Evolutionary conservation across 2,797 vertebrate genomes (phyloP).

Genomic region (Glossophaga mutica): DNA sequence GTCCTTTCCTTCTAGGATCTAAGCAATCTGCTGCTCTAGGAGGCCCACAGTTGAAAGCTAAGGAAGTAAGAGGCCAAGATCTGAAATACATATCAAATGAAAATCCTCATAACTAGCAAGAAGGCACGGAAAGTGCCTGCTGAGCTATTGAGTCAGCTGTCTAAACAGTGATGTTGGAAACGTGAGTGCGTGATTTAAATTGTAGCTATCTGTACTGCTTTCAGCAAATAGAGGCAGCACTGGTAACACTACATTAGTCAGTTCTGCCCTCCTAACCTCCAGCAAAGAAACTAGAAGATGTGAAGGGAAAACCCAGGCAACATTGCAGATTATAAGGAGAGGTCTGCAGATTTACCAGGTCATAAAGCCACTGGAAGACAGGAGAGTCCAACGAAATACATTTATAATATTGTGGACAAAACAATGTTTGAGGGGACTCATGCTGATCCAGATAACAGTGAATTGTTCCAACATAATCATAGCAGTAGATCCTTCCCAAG

Average conservation of each 20-base stretch:
- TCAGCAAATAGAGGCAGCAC: neutral
- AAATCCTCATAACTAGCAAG: slow-evolving; percentile 42
- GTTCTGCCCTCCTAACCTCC: too few species aligned
- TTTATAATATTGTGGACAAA: neutral
- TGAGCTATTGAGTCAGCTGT: slow-evolving; percentile 43
- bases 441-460: neutral
- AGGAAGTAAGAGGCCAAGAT: slow-evolving; percentile 31
- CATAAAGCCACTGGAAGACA: neutral
- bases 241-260: neutral
- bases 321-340: neutral
- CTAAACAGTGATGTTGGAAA: slow-evolving; percentile 9
- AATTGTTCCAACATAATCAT: neutral
- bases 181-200: neutral
- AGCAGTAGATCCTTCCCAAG: neutral
- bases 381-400: neutral
- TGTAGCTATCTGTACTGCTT: neutral
- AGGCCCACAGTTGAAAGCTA: neutral
- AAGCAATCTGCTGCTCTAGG: neutral
- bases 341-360: neutral
- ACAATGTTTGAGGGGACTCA: neutral
- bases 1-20: neutral
- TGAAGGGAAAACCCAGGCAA: slow-evolving; percentile 19
- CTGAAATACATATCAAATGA: slow-evolving; percentile 43
- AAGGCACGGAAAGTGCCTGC: neutral
- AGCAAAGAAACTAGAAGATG: neutral